These are phyloP conservation scores for Scaptodrosophila latifasciaeformis DNA, from an alignment of 2,888 invertebrate species.

Conservation along the genomic window DNA sequence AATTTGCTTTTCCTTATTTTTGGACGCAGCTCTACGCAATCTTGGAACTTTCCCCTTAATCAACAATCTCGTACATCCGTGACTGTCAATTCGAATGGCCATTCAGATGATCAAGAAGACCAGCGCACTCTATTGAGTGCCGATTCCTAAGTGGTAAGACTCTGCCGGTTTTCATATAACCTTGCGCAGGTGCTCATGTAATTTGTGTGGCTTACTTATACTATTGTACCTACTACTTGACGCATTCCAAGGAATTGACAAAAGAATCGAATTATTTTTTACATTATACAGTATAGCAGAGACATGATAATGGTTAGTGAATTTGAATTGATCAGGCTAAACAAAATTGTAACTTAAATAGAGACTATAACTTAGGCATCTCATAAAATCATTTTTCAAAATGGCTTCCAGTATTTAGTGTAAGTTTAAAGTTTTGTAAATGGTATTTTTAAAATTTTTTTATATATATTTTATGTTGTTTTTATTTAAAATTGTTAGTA, in stretches of 20 bases:
- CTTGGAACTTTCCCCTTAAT: conserved; percentile 79
- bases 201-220: neutral
- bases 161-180: neutral
- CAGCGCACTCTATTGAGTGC: conserved; percentile 40
- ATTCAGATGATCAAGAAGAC: conserved; percentile 7
- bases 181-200: neutral
- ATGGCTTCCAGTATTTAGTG: too few species aligned
- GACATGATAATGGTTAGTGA: too few species aligned
- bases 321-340: too few species aligned
- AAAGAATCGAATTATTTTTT: too few species aligned
- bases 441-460: too few species aligned
- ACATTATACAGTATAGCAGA: too few species aligned
- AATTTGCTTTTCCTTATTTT: conserved; percentile 83
- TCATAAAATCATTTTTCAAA: too few species aligned
- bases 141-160: conserved; percentile 32
- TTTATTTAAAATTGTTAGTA: conserved; percentile 22
- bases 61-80: conserved; percentile 1
- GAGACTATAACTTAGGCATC: too few species aligned
- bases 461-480: conserved; percentile 21
- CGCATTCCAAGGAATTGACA: conserved; percentile 36
- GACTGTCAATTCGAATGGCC: neutral
- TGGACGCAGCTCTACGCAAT: conserved; percentile 80
- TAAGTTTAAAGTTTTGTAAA: too few species aligned
- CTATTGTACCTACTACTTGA: conserved; percentile 2
- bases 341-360: too few species aligned